Base-by-base conservation (phyloP, 2,797 vertebrate genomes). In the Sciurus carolinensis region DNA sequence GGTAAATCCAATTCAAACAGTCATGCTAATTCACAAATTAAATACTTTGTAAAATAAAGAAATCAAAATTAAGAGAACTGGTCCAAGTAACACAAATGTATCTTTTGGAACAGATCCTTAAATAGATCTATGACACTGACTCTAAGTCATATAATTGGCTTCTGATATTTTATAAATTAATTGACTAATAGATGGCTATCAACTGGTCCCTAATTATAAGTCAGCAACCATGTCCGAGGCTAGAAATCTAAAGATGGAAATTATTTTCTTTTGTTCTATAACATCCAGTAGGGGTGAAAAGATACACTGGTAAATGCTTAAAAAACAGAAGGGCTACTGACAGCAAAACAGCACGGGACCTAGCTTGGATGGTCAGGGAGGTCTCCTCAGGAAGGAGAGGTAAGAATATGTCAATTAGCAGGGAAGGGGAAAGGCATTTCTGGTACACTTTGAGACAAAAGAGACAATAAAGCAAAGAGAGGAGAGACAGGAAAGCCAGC, bases 31-130 rank as follows among this genome's bases (percentile, higher is more conserved):
- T 59, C 71, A 85, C n/a, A 76, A 94, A 66, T 47, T 52, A 76
- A 12, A 77, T 69, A 77, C 72, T 92, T 91, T 91, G 50, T 81
- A 77, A 95, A 95, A 80, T 54, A 47, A 85, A 79, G 71, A 90
- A 80, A 50, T 8, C 64, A 90, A 96, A 93, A 91, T 67, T 44
- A 80, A 76, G 39, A 94, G 47, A 82, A 84, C 28, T 72, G n/a
- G 10, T 11, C 26, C 36, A 89, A 94, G 44, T 50, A 85, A 11
- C 52, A 94, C 42, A 80, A 77, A 96, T 71, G 3, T 71, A 81
- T 81, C n/a, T 73, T 26, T 69, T 50, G 52, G 20, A 95, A 89
- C 59, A 89, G 71, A 73, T 79, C 47, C 50, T 93, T 87, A 81
- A 67, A 82, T 0, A 75, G 33, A 96, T 50, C 42, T 91, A 91